These are phyloP conservation scores for Jaculus jaculus DNA, from an alignment of 2,113 vertebrate genomes.

Conservation along the genomic window DNA sequence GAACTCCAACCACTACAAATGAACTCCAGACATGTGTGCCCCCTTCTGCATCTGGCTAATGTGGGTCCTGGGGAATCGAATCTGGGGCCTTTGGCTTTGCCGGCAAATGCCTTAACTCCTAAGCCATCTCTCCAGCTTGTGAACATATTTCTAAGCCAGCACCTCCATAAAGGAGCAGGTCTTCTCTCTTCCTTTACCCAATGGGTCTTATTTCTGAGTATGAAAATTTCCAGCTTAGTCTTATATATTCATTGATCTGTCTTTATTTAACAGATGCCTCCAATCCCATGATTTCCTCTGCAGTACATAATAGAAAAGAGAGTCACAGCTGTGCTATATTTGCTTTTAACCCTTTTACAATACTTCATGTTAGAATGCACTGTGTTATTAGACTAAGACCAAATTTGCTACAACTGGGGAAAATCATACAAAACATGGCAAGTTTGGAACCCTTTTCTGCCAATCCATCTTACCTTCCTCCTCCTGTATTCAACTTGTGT, in stretches of 20 bases:
- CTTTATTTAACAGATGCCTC: conserved; percentile 18
- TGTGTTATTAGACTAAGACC: background rate
- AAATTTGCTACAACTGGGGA: background rate
- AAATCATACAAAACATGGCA: conserved; percentile 47
- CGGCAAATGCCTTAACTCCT: too few relatives aligned
- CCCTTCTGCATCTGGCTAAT: too few relatives aligned
- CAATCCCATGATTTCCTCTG: conserved; percentile 36
- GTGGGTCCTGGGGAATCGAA: too few relatives aligned
- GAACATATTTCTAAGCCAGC: background rate
- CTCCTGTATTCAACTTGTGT: conserved; percentile 37
- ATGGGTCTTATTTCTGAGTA: background rate
- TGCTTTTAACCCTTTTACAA: conserved; percentile 57
- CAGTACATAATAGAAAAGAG: conserved; percentile 33
- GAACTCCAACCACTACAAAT: too few relatives aligned
- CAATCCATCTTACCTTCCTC: background rate
- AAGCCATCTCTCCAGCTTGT: too few relatives aligned
- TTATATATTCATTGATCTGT: background rate
- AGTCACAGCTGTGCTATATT: conserved; percentile 35
- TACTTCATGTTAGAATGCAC: conserved; percentile 36
- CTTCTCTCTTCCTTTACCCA: background rate
- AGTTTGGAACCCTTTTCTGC: background rate
- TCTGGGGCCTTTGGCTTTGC: too few relatives aligned
- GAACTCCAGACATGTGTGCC: too few relatives aligned
- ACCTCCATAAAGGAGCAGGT: background rate
- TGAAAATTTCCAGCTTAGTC: background rate